Evolutionary conservation across 2,888 invertebrate species (phyloP).

Genomic region (Sarcophaga carnaria): DNA sequence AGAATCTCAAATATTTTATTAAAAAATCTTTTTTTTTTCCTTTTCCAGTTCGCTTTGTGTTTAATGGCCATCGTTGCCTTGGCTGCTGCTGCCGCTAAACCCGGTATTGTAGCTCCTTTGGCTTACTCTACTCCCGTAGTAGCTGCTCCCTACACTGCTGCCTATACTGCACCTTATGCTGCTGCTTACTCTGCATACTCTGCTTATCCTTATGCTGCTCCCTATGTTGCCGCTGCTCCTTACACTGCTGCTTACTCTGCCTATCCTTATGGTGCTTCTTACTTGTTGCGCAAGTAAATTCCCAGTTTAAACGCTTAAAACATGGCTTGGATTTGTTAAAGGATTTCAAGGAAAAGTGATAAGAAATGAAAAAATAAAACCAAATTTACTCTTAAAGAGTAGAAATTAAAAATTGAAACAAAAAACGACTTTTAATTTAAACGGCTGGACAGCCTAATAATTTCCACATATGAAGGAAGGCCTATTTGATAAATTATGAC

Average conservation of each 20-base stretch:
- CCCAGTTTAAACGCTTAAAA: neutral
- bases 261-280: slow-evolving; percentile 72
- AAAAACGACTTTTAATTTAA: too few species aligned
- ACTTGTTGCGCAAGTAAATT: slow-evolving; percentile 65
- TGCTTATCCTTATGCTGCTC: slow-evolving; percentile 63
- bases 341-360: neutral
- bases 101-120: slow-evolving; percentile 71
- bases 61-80: slow-evolving; percentile 71
- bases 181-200: slow-evolving; percentile 64
- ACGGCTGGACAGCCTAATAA: too few species aligned
- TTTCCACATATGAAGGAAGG: too few species aligned
- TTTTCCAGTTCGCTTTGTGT: slow-evolving; percentile 66
- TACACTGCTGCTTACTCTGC: slow-evolving; percentile 70
- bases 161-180: slow-evolving; percentile 62
- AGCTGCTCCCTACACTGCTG: slow-evolving; percentile 55
- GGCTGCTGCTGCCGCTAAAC: slow-evolving; percentile 71
- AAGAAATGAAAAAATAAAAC: neutral
- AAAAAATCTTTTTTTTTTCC: neutral
- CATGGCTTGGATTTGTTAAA: neutral
- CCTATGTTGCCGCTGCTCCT: slow-evolving; percentile 69
- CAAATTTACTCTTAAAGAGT: slow-evolving; percentile 30
- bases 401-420: neutral
- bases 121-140: slow-evolving; percentile 72
- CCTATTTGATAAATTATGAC: too few species aligned
- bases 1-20: too few species aligned